These are phyloP conservation scores for Rynchops niger DNA, from an alignment of 2,113 vertebrate genomes.

Conservation along the genomic window DNA sequence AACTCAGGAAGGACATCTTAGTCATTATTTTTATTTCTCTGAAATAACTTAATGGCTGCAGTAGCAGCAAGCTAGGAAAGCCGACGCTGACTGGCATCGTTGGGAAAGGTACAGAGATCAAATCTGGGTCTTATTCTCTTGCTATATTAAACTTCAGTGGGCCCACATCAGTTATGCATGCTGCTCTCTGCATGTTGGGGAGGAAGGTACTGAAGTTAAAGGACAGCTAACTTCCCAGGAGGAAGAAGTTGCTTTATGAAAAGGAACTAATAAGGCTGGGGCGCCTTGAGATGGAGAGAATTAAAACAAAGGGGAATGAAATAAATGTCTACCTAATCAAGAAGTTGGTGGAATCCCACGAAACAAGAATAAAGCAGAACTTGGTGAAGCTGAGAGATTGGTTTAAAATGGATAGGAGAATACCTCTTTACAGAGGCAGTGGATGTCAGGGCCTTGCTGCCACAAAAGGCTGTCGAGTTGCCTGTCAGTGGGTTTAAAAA, in stretches of 20 bases:
- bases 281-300: neutral
- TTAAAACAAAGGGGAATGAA: neutral
- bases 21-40: neutral
- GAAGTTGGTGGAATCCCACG: neutral
- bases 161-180: neutral
- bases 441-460: neutral
- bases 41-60: neutral
- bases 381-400: neutral
- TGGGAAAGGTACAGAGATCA: neutral
- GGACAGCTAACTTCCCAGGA: neutral
- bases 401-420: neutral
- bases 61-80: neutral
- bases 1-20: neutral
- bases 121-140: neutral
- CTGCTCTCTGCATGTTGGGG: rapidly evolving
- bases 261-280: neutral
- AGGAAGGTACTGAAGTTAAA: neutral
- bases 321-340: neutral
- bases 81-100: neutral
- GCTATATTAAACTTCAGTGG: neutral
- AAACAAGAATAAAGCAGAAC: neutral
- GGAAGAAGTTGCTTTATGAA: neutral
- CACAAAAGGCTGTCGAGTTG: neutral
- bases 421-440: neutral
- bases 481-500: neutral